These are phyloP conservation scores for Tangara arthus DNA, from an alignment of 2,797 vertebrate species.

Conservation along the genomic window DNA sequence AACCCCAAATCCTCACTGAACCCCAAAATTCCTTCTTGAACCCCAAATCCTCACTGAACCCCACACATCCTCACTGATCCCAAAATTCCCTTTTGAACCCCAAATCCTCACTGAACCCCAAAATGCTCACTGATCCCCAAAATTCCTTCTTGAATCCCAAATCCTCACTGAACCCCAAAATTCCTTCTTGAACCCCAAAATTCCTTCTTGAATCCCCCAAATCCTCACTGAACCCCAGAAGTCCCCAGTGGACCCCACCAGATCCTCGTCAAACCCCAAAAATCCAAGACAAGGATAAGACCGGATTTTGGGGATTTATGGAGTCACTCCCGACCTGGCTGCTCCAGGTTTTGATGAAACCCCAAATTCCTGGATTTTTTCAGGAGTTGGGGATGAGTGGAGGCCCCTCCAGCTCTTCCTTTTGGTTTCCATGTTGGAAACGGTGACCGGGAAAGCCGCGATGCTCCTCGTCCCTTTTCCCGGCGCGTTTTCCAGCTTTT, in stretches of 20 bases:
- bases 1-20: neutral
- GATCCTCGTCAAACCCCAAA: neutral
- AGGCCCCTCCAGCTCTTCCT: neutral
- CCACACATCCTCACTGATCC: too few relatives aligned
- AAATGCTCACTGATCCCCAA: neutral
- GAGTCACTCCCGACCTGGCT: neutral
- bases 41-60: too few relatives aligned
- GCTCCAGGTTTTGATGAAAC: neutral
- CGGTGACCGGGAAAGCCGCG: accelerated
- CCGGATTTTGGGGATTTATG: accelerated
- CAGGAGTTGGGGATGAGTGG: neutral
- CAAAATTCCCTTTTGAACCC: neutral
- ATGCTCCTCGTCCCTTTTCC: neutral
- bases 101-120: too few relatives aligned
- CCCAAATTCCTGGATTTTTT: neutral
- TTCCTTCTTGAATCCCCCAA: neutral
- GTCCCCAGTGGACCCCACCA: accelerated
- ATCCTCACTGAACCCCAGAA: too few relatives aligned
- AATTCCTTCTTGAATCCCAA: neutral
- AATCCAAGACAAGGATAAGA: accelerated
- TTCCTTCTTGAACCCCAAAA: too few relatives aligned
- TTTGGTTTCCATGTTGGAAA: neutral
- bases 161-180: neutral
- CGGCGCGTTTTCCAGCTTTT: too few relatives aligned
- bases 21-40: too few relatives aligned